Percentiles rank a stretch among this genome's conserved stretches.
These are phyloP conservation scores for Porites evermanni DNA, from an alignment of 92 coral and sea anemone species.

Conservation along the genomic window DNA sequence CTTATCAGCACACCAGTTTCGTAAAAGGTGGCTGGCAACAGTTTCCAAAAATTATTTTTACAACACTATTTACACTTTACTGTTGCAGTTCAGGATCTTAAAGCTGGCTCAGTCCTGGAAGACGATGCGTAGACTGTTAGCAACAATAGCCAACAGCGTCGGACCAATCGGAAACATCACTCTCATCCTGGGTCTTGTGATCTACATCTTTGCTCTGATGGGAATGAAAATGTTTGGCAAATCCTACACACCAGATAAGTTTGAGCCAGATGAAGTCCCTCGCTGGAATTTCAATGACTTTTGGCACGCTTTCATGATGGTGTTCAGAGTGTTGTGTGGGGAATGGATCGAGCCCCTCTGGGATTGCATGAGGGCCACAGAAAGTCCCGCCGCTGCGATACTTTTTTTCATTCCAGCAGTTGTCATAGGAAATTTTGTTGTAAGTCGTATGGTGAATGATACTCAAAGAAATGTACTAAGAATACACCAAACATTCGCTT, in stretches of 20 bases:
- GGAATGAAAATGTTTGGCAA: conserved; percentile 92
- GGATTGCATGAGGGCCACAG: conserved; percentile 97
- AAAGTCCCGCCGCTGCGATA: conserved; percentile 80
- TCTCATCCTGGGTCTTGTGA: conserved; percentile 84
- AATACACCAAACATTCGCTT: too few species aligned
- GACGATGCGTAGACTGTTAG: conserved; percentile 88
- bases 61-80: not conserved
- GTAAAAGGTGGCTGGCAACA: too few species aligned
- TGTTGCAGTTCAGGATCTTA: conserved; percentile 79
- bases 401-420: conserved; percentile 94
- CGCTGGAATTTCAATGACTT: conserved; percentile 98
- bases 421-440: conserved; percentile 94
- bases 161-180: conserved; percentile 94
- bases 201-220: conserved; percentile 92
- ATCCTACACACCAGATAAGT: conserved; percentile 74
- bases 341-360: conserved; percentile 99
- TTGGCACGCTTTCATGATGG: conserved; percentile 97
- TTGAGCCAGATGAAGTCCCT: conserved; percentile 83
- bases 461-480: too few species aligned
- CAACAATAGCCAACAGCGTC: conserved; percentile 91
- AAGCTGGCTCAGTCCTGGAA: conserved; percentile 96
- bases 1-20: too few species aligned
- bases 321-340: conserved; percentile 94
- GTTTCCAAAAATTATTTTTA: not conserved
- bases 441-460: conserved; percentile 51